These are phyloP conservation scores for Empidonax alnorum DNA, from an alignment of 2,113 vertebrate genomes.

Conservation along the genomic window DNA sequence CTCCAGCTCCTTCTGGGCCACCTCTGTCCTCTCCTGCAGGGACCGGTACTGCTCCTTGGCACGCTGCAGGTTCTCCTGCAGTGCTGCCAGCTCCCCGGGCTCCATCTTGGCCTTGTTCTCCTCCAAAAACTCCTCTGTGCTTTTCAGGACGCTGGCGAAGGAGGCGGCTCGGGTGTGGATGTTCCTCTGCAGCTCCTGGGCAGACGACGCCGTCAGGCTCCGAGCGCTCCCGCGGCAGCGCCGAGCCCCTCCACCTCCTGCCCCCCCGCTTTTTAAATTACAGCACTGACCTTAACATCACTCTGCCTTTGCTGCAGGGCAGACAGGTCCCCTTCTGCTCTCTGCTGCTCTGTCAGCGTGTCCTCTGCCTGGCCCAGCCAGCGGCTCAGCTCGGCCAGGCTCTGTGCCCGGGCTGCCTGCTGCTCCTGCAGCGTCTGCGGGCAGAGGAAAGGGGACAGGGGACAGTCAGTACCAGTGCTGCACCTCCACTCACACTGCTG, in stretches of 20 bases:
- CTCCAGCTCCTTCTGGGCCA: conserved; percentile 84
- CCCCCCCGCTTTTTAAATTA: rapidly evolving
- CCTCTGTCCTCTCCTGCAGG: conserved; percentile 78
- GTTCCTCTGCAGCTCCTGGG: conserved; percentile 86
- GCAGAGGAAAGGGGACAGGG: conserved; percentile 44
- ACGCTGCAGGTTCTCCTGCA: conserved; percentile 77
- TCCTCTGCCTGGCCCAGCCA: conserved; percentile 86
- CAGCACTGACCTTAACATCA: conserved; percentile 82
- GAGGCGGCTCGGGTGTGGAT: conserved; percentile 80
- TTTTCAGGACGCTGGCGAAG: conserved; percentile 81
- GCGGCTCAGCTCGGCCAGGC: conserved; percentile 83
- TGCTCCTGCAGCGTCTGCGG: conserved; percentile 90
- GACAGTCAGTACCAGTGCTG: not conserved
- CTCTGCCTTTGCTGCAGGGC: conserved; percentile 84
- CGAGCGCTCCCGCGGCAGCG: rapidly evolving
- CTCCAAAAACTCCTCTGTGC: conserved; percentile 87
- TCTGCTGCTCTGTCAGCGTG: conserved; percentile 75
- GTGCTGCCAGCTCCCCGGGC: conserved; percentile 77
- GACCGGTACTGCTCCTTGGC: conserved; percentile 86
- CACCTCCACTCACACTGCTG: not conserved
- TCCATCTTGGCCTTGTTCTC: conserved; percentile 84
- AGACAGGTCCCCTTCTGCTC: conserved; percentile 71
- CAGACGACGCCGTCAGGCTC: rapidly evolving
- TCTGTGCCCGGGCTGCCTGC: conserved; percentile 85
- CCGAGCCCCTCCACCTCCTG: rapidly evolving